These are phyloP conservation scores for Diarsia brunnea DNA, from an alignment of 2,888 invertebrate genomes.

Conservation along the genomic window DNA sequence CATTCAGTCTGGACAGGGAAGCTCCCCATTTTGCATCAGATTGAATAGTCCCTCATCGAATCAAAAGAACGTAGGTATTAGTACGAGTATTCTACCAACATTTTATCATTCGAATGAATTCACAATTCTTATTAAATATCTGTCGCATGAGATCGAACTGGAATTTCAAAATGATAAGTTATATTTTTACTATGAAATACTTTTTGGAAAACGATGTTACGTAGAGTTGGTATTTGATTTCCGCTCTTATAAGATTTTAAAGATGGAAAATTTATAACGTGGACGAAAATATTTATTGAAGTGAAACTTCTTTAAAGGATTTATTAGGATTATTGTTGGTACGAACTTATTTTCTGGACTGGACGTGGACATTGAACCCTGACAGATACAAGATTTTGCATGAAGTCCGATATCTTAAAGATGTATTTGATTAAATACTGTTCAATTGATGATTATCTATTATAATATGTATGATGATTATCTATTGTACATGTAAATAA, in stretches of 20 bases:
- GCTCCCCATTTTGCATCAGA: neutral
- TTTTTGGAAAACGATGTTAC: neutral
- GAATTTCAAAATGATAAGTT: neutral
- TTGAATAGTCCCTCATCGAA: neutral
- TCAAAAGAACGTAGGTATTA: neutral
- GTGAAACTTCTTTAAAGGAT: too few species aligned
- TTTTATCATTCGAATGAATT: neutral
- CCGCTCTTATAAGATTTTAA: neutral
- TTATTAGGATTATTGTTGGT: too few species aligned
- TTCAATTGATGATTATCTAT: too few species aligned
- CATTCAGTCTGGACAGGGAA: neutral
- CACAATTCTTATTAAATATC: neutral
- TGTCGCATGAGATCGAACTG: neutral
- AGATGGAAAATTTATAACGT: neutral
- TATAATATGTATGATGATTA: too few species aligned
- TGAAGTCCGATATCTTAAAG: too few species aligned
- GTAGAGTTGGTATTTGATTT: neutral
- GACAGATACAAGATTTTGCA: too few species aligned
- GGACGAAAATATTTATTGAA: neutral
- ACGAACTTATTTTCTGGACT: neutral
- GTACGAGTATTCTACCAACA: neutral
- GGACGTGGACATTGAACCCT: neutral
- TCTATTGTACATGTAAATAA: too few species aligned
- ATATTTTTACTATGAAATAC: neutral
- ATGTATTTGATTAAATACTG: too few species aligned